phyloP scores from a whole-genome alignment of 1,140 invertebrate genomes.

The Drosophila pachea region DNA sequence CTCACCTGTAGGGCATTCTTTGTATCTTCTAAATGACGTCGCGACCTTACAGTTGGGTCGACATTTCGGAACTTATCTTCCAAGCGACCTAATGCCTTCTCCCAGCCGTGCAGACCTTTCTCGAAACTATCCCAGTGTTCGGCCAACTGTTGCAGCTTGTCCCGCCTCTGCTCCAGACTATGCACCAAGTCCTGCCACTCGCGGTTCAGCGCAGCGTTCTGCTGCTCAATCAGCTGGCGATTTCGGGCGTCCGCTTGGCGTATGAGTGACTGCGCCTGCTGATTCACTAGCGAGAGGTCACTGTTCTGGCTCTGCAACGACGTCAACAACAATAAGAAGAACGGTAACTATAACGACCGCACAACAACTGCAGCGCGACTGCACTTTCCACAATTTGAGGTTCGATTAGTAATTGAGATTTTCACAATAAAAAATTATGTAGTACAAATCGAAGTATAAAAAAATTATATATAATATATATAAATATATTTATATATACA shows the following conservation, averaged over 20 bases:
- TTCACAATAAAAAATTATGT: slow-evolving; percentile 3
- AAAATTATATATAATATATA: slow-evolving; percentile 6
- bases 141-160: slow-evolving; percentile 83
- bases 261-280: slow-evolving; percentile 83
- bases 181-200: slow-evolving; percentile 88
- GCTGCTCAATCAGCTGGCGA: slow-evolving; percentile 82
- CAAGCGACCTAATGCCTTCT: slow-evolving; percentile 82
- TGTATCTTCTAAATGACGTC: slow-evolving; percentile 85
- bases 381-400: too few relatives aligned
- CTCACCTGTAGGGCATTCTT: slow-evolving; percentile 85
- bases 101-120: slow-evolving; percentile 83
- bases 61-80: slow-evolving; percentile 87
- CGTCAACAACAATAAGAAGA: slow-evolving; percentile 10
- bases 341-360: slow-evolving; percentile 16
- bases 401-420: neutral
- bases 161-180: slow-evolving; percentile 83
- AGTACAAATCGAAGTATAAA: slow-evolving; percentile 8
- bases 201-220: slow-evolving; percentile 83
- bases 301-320: slow-evolving; percentile 70
- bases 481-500: slow-evolving; percentile 4
- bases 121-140: slow-evolving; percentile 90
- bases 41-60: slow-evolving; percentile 86
- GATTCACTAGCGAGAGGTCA: slow-evolving; percentile 80
- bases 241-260: slow-evolving; percentile 83
- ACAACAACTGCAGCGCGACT: neutral